These are phyloP conservation scores for Zaprionus ornatus DNA, from an alignment of 1,140 invertebrate species.

Conservation along the genomic window DNA sequence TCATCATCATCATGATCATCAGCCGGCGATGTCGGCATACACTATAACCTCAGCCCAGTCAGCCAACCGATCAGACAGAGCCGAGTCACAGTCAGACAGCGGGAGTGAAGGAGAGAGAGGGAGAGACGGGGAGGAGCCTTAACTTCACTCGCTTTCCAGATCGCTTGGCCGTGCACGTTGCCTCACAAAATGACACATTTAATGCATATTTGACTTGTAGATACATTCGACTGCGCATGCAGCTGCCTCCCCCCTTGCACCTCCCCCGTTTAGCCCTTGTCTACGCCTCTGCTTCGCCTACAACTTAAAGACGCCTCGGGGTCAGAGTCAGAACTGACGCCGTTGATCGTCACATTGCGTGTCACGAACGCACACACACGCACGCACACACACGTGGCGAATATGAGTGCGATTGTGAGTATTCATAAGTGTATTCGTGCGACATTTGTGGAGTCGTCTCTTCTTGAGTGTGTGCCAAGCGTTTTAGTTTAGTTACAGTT, in stretches of 20 bases:
- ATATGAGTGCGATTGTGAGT: conserved; percentile 28
- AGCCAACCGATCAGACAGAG: conserved; percentile 65
- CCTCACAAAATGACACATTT: conserved; percentile 78
- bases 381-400: conserved; percentile 9
- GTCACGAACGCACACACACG: conserved; percentile 10
- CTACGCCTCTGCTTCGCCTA: conserved; percentile 1
- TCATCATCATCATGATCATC: conserved; percentile 35
- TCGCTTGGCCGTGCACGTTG: conserved; percentile 56
- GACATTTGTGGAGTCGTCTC: conserved; percentile 36
- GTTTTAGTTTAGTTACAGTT: conserved; percentile 77
- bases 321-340: conserved; percentile 19
- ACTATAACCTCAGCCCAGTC: conserved; percentile 72
- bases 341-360: conserved; percentile 33
- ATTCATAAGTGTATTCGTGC: conserved; percentile 37
- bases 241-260: conserved; percentile 14
- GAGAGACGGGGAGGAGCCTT: background rate
- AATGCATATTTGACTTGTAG: conserved; percentile 81
- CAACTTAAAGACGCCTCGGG: conserved; percentile 17
- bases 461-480: conserved; percentile 48
- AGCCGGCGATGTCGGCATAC: conserved; percentile 53
- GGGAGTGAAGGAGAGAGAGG: background rate
- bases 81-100: conserved; percentile 6
- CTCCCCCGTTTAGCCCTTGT: background rate
- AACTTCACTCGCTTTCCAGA: conserved; percentile 52
- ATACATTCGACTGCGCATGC: conserved; percentile 68